These are phyloP conservation scores for Trachelipus rathkii DNA, from an alignment of 1,140 invertebrate species.

Conservation along the genomic window DNA sequence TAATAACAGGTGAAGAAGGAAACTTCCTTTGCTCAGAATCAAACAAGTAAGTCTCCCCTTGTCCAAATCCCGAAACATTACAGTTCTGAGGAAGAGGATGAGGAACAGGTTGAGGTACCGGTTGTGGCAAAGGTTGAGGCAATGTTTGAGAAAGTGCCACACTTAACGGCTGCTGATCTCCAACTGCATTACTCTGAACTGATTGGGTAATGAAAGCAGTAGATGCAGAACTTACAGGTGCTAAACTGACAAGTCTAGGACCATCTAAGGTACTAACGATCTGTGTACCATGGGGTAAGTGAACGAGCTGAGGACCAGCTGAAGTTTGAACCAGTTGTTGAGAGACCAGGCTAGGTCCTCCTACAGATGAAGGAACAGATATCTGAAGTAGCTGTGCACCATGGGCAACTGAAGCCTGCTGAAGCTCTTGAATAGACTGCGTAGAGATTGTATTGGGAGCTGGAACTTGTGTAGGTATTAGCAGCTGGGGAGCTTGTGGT, in stretches of 20 bases:
- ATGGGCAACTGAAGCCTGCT: conserved; percentile 30
- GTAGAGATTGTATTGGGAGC: conserved; percentile 29
- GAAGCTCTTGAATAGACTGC: conserved; percentile 27
- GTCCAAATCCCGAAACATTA: neutral
- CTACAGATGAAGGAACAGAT: conserved; percentile 25
- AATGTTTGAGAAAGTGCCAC: neutral
- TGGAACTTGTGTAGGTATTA: conserved; percentile 30
- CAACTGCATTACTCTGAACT: neutral
- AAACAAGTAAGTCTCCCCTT: neutral
- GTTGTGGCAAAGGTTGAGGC: neutral
- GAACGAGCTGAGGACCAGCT: conserved; percentile 34
- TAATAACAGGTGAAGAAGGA: neutral
- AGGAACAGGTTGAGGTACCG: neutral
- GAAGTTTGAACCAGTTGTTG: conserved; percentile 38
- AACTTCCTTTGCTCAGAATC: neutral
- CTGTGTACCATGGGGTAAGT: conserved; percentile 35
- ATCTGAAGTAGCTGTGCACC: conserved; percentile 29
- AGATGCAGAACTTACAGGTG: conserved; percentile 16
- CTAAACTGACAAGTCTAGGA: conserved; percentile 32
- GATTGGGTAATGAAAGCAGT: neutral
- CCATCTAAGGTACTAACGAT: conserved; percentile 36
- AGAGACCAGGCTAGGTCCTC: conserved; percentile 18
- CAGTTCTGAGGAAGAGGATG: neutral
- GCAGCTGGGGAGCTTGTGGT: conserved; percentile 2
- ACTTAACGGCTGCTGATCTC: neutral